Conservation (phyloP, 37 sponge, comb jelly and placozoan genomes). For the Oopsacas minuta region DNA sequence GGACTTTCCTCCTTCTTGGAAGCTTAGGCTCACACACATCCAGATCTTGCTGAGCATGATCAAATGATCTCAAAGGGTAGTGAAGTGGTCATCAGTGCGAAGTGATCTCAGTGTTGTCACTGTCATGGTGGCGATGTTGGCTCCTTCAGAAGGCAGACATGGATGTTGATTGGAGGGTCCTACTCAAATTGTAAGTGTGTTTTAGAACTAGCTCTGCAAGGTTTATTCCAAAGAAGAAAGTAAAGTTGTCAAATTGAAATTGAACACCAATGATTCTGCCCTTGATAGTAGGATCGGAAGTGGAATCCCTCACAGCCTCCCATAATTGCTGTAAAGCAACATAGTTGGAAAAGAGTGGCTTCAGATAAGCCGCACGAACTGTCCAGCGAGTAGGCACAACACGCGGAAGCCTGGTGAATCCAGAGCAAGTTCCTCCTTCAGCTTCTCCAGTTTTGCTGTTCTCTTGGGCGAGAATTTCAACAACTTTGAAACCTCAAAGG, state of each 20-base stretch:
- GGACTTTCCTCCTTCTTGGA: conserved; percentile 28
- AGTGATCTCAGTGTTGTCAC: conserved; percentile 34
- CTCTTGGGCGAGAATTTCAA: conserved; percentile 19
- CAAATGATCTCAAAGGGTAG: neutral
- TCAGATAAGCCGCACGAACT: conserved; percentile 6
- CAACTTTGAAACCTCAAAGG: conserved; percentile 19
- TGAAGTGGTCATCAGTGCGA: conserved; percentile 27
- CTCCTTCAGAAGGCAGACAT: conserved; percentile 47
- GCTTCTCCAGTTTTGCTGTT: too few relatives aligned
- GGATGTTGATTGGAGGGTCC: conserved; percentile 25
- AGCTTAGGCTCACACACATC: conserved; percentile 22
- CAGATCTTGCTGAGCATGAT: neutral
- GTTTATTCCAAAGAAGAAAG: conserved; percentile 28
- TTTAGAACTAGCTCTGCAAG: conserved; percentile 38
- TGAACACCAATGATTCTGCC: neutral
- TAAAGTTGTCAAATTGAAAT: neutral
- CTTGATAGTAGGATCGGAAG: conserved; percentile 1
- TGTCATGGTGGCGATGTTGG: conserved; percentile 33
- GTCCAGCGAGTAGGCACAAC: conserved; percentile 23
- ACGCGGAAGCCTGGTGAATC: neutral
- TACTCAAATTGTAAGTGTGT: conserved; percentile 43
- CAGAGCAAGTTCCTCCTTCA: conserved; percentile 3
- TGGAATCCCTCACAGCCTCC: neutral
- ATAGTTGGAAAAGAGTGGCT: neutral
- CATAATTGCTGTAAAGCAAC: neutral